phyloP scores from a whole-genome alignment of 2,888 invertebrate species.

The Papilio elwesi region DNA sequence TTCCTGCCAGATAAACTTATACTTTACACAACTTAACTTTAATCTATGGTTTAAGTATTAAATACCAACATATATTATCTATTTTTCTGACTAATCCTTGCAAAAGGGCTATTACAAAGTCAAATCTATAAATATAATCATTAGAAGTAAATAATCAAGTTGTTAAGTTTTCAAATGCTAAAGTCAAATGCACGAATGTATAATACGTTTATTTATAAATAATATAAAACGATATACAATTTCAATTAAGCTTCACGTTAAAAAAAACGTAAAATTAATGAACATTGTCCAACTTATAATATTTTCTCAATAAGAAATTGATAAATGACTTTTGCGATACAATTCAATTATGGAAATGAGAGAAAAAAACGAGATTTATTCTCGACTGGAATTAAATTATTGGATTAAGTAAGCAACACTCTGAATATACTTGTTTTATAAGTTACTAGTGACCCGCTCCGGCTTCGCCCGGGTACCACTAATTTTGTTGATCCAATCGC shows the following conservation, averaged over 20 bases:
- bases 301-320: slow-evolving; percentile 29
- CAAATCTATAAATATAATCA: too few species aligned
- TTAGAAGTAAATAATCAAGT: too few species aligned
- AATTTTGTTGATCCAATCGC: too few species aligned
- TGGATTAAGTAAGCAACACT: neutral
- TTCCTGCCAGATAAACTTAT: slow-evolving; percentile 15
- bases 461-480: too few species aligned
- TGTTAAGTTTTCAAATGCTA: too few species aligned
- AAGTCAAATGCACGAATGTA: too few species aligned
- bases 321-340: slow-evolving; percentile 33
- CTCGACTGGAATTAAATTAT: neutral
- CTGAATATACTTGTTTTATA: neutral
- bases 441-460: too few species aligned
- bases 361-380: slow-evolving; percentile 16
- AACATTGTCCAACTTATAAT: neutral
- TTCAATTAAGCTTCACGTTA: slow-evolving; percentile 6
- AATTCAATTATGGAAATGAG: slow-evolving; percentile 34
- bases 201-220: neutral
- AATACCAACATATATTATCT: slow-evolving; percentile 6
- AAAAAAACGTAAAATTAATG: slow-evolving; percentile 5
- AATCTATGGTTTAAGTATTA: neutral
- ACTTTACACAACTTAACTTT: slow-evolving; percentile 24
- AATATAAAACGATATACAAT: neutral
- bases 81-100: neutral
- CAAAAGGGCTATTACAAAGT: too few species aligned